phyloP scores from a whole-genome alignment of 2,797 vertebrate species.

The Chaetophractus vellerosus region DNA sequence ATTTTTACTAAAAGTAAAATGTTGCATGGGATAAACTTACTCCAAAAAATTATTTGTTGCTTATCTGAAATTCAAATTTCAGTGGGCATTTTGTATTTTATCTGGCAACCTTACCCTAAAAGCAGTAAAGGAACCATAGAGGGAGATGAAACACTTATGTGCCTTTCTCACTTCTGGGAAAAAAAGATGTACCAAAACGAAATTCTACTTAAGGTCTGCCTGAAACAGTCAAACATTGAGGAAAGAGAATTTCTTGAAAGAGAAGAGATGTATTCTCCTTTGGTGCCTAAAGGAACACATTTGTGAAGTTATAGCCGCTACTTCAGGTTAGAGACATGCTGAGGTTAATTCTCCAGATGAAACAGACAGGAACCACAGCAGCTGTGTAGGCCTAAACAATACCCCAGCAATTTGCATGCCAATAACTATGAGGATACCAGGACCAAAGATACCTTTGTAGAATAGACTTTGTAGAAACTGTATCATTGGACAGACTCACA shows the following conservation, averaged over 20 bases:
- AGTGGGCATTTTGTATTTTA: background rate
- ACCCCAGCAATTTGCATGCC: background rate
- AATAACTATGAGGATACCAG: background rate
- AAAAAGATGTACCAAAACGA: background rate
- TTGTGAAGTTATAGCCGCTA: constrained; percentile 27
- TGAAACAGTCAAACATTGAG: background rate
- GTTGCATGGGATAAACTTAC: background rate
- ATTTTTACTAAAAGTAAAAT: constrained; percentile 33
- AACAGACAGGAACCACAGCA: background rate
- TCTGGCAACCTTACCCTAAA: background rate
- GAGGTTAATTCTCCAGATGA: constrained; percentile 11
- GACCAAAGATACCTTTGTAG: background rate
- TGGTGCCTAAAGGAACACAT: background rate
- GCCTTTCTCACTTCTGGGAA: background rate
- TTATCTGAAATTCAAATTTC: background rate
- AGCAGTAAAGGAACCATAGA: background rate
- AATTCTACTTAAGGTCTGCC: background rate
- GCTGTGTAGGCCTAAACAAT: background rate
- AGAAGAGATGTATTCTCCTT: background rate
- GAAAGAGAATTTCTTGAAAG: constrained; percentile 35
- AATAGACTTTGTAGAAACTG: background rate
- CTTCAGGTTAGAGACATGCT: background rate
- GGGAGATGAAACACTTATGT: background rate
- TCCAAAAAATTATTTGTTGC: background rate
- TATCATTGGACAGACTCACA: background rate